Evolutionary conservation across 2,888 invertebrate species (phyloP).

Genomic region (Cataglyphis albicans): DNA sequence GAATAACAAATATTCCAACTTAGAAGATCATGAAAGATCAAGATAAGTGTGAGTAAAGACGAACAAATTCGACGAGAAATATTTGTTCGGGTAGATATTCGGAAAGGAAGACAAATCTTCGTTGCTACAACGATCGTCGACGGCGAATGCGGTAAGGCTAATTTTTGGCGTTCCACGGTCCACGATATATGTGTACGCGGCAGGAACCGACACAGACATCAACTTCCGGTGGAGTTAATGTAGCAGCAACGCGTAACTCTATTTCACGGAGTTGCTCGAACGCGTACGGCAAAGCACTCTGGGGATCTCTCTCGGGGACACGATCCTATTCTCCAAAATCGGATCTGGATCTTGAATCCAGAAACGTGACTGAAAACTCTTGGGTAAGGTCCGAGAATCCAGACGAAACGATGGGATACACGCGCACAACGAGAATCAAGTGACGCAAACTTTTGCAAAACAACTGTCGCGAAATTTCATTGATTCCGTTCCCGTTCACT

Average conservation of each 20-base stretch:
- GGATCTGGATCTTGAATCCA: constrained; percentile 69
- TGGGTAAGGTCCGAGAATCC: constrained; percentile 26
- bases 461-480: constrained; percentile 47
- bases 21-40: background rate
- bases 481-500: constrained; percentile 41
- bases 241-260: constrained; percentile 72
- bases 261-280: constrained; percentile 73
- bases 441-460: constrained; percentile 52
- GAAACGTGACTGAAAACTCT: constrained; percentile 69
- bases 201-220: constrained; percentile 57
- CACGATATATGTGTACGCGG: constrained; percentile 34
- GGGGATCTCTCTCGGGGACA: constrained; percentile 54
- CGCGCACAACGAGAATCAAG: constrained; percentile 43
- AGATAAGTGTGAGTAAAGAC: too few relatives aligned
- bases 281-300: constrained; percentile 68
- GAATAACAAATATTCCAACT: background rate
- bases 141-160: constrained; percentile 37
- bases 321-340: constrained; percentile 63
- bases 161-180: constrained; percentile 40
- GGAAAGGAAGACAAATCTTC: constrained; percentile 27
- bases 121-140: constrained; percentile 25
- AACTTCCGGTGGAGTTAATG: constrained; percentile 76
- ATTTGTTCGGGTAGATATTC: background rate
- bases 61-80: background rate
- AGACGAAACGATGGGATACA: background rate